Base-by-base conservation (phyloP, 2,888 invertebrate species). In the Mayetiola destructor region DNA sequence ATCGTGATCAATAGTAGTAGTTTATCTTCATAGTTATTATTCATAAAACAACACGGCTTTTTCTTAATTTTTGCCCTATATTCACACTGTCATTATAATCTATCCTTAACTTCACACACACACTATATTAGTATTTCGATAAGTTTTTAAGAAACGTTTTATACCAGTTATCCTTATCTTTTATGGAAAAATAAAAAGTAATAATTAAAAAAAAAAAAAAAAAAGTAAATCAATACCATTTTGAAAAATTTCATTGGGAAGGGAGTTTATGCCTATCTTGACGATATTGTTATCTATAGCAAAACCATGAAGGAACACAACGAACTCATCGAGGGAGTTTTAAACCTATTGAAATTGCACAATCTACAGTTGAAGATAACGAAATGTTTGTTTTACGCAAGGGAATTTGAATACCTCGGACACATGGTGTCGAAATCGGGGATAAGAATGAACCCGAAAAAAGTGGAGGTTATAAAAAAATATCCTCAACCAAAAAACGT, bases 381-480 rank as follows among this genome's bases (percentile, higher is more conserved):
- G 29, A 63, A 64, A 48, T 62, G 59, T n/a, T 58, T 61, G 52
- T 64, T 64, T 59, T 52, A 64, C 3, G 36, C 39, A 16, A 62
- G 61, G 48, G 61, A 62, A 35, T 18, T 57, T 23, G 32, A 18
- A 27, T 58, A 55, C 21, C 48, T 58, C 59, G 66, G 67, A 5
- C 65, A 56, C 21, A 18, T 40, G 3, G 61, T 68, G 14, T 62
- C 65, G 1, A 48, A 61, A 8, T 62, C 66, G 0, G 64, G 63
- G 14, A 61, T 63, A 14, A 61, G 59, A 56, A 65, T 66, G 1
- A 62, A 66, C 54, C 63, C 63, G 1, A 59, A 60, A 2, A 65
- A 66, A 59, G 60, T 62, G 59, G 56, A 62, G n/a, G 62, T 63
- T 1, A 60, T 67, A 12, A 48, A 63, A 42, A 59, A 64, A 0